Conservation (phyloP, 1,140 invertebrate genomes). For the Ladona fulva region DNA sequence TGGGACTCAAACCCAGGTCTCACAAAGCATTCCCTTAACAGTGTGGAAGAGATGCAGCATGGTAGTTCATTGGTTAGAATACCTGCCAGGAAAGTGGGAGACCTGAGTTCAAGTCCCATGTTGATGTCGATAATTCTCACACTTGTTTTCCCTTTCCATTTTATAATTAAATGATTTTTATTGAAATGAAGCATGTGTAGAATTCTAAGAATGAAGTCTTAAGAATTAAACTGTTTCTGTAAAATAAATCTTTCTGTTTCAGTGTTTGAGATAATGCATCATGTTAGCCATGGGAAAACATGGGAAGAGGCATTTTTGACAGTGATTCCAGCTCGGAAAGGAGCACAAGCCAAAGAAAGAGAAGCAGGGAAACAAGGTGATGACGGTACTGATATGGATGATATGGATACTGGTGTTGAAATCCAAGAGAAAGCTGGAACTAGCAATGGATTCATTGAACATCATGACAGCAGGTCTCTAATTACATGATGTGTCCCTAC, state of each 20-base stretch:
- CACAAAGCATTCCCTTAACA: too few species aligned
- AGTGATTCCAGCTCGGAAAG: slow-evolving; percentile 69
- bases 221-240: not conserved
- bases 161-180: slow-evolving; percentile 18
- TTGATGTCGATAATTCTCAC: not conserved
- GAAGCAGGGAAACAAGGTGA: not conserved
- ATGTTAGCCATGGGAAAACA: slow-evolving; percentile 61
- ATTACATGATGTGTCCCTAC: too few species aligned
- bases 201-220: too few species aligned
- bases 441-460: too few species aligned
- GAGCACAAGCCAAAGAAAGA: slow-evolving; percentile 41
- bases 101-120: slow-evolving; percentile 13
- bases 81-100: slow-evolving; percentile 13
- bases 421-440: too few species aligned
- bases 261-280: slow-evolving; percentile 88
- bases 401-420: too few species aligned
- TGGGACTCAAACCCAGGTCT: too few species aligned
- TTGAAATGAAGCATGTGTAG: slow-evolving; percentile 20
- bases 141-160: not conserved
- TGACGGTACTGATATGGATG: too few species aligned
- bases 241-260: slow-evolving; percentile 35
- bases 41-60: too few species aligned
- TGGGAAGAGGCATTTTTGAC: slow-evolving; percentile 81
- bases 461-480: too few species aligned
- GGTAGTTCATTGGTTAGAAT: slow-evolving; percentile 20